These are phyloP conservation scores for Pampusana beccarii DNA, from an alignment of 2,113 vertebrate species.

Conservation along the genomic window DNA sequence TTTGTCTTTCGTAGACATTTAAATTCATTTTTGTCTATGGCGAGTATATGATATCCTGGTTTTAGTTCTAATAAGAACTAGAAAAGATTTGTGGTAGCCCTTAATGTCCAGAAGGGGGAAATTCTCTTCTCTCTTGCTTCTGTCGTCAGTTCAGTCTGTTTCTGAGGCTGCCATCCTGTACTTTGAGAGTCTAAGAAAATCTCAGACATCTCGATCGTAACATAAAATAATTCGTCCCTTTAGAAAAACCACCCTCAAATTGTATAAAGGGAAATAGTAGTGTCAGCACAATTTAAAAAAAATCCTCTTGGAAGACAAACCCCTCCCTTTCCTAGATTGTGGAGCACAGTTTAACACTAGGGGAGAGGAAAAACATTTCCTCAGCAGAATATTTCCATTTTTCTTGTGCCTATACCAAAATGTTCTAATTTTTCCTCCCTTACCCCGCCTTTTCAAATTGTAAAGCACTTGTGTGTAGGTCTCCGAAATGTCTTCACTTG, in stretches of 20 bases:
- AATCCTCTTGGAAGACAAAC: background rate
- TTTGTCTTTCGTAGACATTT: background rate
- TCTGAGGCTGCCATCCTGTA: background rate
- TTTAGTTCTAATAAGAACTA: background rate
- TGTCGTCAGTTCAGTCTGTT: background rate
- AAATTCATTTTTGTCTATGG: background rate
- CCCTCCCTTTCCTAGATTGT: background rate
- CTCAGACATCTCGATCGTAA: background rate
- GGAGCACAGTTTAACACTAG: background rate
- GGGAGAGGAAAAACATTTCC: background rate
- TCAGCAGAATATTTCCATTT: background rate
- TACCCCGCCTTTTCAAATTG: rapidly evolving
- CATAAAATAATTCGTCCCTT: background rate
- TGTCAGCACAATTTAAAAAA: background rate
- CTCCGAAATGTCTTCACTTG: background rate
- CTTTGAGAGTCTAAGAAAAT: background rate
- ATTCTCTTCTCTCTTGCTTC: background rate
- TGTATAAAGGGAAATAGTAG: background rate
- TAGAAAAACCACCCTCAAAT: background rate
- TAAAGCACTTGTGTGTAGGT: background rate
- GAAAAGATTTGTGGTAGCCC: background rate
- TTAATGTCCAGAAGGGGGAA: background rate
- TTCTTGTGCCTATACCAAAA: background rate
- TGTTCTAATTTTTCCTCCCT: background rate
- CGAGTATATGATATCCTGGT: background rate